Percentiles rank a stretch among this genome's conserved stretches.
Conservation (phyloP, 2,888 invertebrate species). For the Incurvaria masculella region DNA sequence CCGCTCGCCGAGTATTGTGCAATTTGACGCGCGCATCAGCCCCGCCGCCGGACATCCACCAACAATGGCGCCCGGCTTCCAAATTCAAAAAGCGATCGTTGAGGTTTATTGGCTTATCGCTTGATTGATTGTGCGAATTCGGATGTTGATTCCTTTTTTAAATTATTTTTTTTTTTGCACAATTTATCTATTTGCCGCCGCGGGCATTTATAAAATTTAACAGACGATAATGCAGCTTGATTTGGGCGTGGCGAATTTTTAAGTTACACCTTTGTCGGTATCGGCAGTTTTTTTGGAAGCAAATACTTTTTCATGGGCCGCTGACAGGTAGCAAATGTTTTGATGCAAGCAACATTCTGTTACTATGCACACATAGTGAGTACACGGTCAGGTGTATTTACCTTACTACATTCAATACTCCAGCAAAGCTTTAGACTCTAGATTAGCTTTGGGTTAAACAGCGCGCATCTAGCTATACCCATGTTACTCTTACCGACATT, state of each 20-base stretch:
- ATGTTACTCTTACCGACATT: no score
- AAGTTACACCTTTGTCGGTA: conserved; percentile 35
- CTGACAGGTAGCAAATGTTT: conserved; percentile 25
- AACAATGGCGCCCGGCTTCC: conserved; percentile 44
- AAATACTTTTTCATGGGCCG: conserved; percentile 25
- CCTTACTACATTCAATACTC: no score
- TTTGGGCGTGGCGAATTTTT: conserved; percentile 52
- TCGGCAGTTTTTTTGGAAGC: conserved; percentile 36
- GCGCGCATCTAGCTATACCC: no score
- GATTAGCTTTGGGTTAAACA: no score
- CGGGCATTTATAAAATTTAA: conserved; percentile 22
- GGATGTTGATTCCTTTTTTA: conserved; percentile 25
- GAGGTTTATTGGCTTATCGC: conserved; percentile 59
- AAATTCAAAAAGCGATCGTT: conserved; percentile 56
- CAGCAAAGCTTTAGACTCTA: no score
- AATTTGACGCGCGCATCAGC: conserved; percentile 43
- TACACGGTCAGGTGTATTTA: neutral
- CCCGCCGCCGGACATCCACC: conserved; percentile 43
- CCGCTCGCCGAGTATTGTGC: conserved; percentile 49
- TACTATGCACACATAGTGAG: neutral
- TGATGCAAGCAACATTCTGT: neutral
- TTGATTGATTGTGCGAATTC: conserved; percentile 55
- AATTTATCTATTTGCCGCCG: conserved; percentile 17
- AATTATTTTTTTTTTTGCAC: conserved; percentile 25
- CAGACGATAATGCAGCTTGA: conserved; percentile 50